Evolutionary conservation across 2,888 invertebrate species (phyloP), one percentile per base, ranked within the genome.

Genomic region (Mongoloraphidia duomilia): DNA sequence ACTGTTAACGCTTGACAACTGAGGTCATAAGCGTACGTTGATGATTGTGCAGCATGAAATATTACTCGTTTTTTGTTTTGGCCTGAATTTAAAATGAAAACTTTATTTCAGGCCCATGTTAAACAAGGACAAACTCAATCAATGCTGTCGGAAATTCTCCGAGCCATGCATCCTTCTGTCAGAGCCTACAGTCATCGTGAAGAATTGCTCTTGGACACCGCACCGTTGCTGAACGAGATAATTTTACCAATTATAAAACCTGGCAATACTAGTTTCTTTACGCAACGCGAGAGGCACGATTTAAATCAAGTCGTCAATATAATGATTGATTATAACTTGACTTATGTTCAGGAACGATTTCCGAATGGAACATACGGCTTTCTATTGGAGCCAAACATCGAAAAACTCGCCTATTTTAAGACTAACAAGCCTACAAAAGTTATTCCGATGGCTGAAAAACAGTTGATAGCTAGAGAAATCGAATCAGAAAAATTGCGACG

Each of bases 291-390:
- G 66, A 82, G 80, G 46, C 72, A 72, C 11, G 79, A 82, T 40
- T 63, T 96, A 34, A 63, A 71, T 0, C 70, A 79, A 33, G 79
- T 91, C 34, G 84, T 94, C 10, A 75, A 80, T 55, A 75, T 86
- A 0, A 88, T 96, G 91, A 80, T 92, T 44, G 86, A 90, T 63
- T 88, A 91, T 66, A 93, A 91, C 52, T 69, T 96, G 53, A 81
- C 80, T 48, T 93, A 89, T 65, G 71, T 79, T 1, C 95, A 95
- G 65, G 83, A 87, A 52, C 79, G 84, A 47, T 74, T 74, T 8
- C 66, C 70, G 0, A 91, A 93, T 54, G 93, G 92, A 2, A 77
- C 76, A 34, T 92, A 89, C 66, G 73, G 76, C 17, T 85, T 74
- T 61, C 64, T 73, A 53, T 66, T 86, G 38, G 90, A 92, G 59